Evolutionary conservation across 1,140 invertebrate species (phyloP).

Genomic region (Drosophila murphyi): DNA sequence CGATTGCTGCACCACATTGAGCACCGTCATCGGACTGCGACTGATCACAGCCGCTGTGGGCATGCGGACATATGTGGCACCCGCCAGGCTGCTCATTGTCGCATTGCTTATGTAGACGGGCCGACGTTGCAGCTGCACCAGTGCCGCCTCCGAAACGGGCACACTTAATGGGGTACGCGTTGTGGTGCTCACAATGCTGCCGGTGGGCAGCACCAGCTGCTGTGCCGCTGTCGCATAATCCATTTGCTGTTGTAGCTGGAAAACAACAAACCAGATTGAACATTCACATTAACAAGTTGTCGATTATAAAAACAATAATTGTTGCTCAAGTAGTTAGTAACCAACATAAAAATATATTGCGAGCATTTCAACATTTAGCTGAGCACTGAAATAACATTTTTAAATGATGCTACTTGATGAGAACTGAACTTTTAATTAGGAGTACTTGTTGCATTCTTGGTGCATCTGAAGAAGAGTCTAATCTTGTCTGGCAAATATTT

Average conservation of each 20-base stretch:
- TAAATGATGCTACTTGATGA: no score
- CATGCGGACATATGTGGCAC: slow-evolving; percentile 76
- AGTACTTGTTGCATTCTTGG: no score
- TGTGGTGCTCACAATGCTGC: slow-evolving; percentile 76
- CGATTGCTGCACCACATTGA: slow-evolving; percentile 81
- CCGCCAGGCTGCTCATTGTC: slow-evolving; percentile 56
- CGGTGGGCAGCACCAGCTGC: slow-evolving; percentile 63
- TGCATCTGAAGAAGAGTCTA: no score
- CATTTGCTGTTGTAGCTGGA: slow-evolving; percentile 54
- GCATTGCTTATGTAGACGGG: slow-evolving; percentile 81
- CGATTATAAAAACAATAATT: no score
- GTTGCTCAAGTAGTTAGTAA: no score
- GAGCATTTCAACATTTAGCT: no score
- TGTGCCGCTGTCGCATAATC: slow-evolving; percentile 57
- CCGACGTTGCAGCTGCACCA: slow-evolving; percentile 77
- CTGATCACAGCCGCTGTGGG: slow-evolving; percentile 74
- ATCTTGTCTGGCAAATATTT: no score
- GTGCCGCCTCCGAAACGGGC: slow-evolving; percentile 73
- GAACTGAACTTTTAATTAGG: no score
- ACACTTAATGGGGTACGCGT: slow-evolving; percentile 66
- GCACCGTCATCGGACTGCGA: slow-evolving; percentile 80
- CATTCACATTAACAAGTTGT: no score
- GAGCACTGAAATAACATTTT: no score
- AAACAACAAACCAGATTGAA: no score
- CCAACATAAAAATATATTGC: no score